phyloP scores from a whole-genome alignment of 2,113 vertebrate species.

The Leuciscus idus region DNA sequence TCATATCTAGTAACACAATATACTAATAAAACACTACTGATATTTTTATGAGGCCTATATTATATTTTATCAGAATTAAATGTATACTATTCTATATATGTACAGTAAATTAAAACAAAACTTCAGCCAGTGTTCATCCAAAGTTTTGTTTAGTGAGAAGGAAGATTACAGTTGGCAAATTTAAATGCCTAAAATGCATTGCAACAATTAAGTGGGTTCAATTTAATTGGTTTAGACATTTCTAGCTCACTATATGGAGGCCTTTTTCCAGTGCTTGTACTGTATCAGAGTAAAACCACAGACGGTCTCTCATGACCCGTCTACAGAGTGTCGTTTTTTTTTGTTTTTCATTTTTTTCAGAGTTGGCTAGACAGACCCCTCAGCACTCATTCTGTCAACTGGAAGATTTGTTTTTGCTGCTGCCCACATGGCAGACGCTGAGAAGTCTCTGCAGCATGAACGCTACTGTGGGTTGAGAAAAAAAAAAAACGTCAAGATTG shows the following conservation, averaged over 20 bases:
- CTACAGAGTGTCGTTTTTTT: constrained; percentile 7
- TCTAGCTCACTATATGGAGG: constrained; percentile 23
- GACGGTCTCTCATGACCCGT: constrained; percentile 31
- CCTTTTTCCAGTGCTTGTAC: constrained; percentile 37
- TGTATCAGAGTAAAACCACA: constrained; percentile 43
- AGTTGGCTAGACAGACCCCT: constrained; percentile 41
- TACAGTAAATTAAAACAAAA: not conserved
- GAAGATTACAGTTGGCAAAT: not conserved
- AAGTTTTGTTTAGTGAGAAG: not conserved
- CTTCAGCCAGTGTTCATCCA: not conserved
- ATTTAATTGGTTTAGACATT: constrained; percentile 21
- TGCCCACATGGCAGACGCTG: not conserved
- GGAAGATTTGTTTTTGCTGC: constrained; percentile 42
- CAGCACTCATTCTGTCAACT: constrained; percentile 49
- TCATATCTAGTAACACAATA: too few relatives aligned
- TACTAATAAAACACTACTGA: too few relatives aligned
- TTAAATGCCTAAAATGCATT: not conserved
- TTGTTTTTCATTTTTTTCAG: not conserved
- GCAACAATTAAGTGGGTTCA: constrained; percentile 26
- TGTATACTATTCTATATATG: too few relatives aligned
- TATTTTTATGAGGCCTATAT: not conserved
- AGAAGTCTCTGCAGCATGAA: constrained; percentile 7
- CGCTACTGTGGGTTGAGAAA: not conserved
- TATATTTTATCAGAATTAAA: too few relatives aligned
- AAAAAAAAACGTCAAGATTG: not conserved